Base-by-base conservation (phyloP, 2,888 invertebrate species). In the Dilophus febrilis region DNA sequence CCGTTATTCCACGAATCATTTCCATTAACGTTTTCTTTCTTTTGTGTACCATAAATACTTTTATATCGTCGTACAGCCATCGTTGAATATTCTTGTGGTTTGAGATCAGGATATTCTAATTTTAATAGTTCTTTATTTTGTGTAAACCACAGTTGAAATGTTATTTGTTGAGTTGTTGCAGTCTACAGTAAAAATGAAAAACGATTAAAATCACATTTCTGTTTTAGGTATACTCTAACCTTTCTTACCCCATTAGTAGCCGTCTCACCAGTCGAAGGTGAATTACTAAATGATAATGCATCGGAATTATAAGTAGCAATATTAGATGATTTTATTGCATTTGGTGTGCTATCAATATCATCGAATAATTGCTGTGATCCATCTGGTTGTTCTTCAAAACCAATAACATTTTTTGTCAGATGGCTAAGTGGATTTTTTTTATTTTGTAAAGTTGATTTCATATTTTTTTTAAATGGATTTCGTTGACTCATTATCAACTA, bases 111-210 rank as follows among this genome's bases (percentile, higher is more conserved):
- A 49, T 70, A 63, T 48, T 74, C 67, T 34, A 59, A 58, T 49
- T 72, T 66, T n/a, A 78, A 52, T 11, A 54, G 48, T 3, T 61
- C 48, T 51, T 71, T 74, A 51, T 74, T 71, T 42, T 68, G 65
- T 2, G 65, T 59, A 46, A 69, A 74, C 77, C 77, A 78, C 27
- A 65, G 64, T 17, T 70, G 58, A 50, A 76, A 77, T 4, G 66
- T 63, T 53, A 70, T 68, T 26, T 58, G 57, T 1, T 54, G 45
- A 2, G 64, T 61, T 47, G 59, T 58, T 28, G 58, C 44, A 32
- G 36, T 35, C 48, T 48, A 35, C 22, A 38, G 16, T 41, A 18
- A 28, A 28, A 34, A 35, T 42, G 22, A 32, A 11, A 10, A 13
- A 33, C 14, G 37, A 16, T 32, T 30, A 13, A 16, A 5, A 37